Evolutionary conservation across 1,140 invertebrate species (phyloP), one percentile per base, ranked within the genome.

Genomic region (Whitmania pigra): DNA sequence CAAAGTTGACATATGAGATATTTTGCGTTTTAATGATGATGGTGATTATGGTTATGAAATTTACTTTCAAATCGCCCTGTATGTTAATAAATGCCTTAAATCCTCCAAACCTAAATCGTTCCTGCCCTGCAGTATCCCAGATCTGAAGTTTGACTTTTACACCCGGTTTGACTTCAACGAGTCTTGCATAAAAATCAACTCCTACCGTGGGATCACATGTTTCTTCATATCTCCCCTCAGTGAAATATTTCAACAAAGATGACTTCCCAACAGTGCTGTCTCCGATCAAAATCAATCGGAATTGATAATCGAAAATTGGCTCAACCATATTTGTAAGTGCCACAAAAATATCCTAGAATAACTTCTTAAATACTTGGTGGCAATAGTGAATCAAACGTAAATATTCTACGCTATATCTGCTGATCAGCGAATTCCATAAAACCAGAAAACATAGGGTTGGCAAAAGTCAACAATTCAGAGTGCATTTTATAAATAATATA

Each of bases 51-150:
- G n/a, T n/a, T n/a, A n/a, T n/a, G n/a, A n/a, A n/a, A n/a, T n/a
- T n/a, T n/a, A n/a, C n/a, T n/a, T n/a, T n/a, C n/a, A n/a, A n/a
- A n/a, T n/a, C n/a, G n/a, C n/a, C n/a, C n/a, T n/a, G n/a, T 63
- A 9, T 63, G 11, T 27, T 15, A 27, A 27, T 2, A 25, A 63
- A 27, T 57, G 25, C 2, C 5, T n/a, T 7, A 31, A 63, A 63
- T 25, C 57, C 11, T 25, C 11, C 22, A 25, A 13, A 89, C 88
- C 89, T 86, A 84, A 98, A 98, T 82, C 94, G 87, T 84, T 98
- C 96, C 81, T 98, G 95, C 0, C 95, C 96, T 67, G 94, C 95
- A 25, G 95, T 98, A 78, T 98, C 95, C 95, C 95, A 98, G 25
- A 99, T 83, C 81, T 99, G 96, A 72, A 99, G 83, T 85, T 98